Conservation (phyloP, 2,888 invertebrate species). For the Acanthopleura granulata region DNA sequence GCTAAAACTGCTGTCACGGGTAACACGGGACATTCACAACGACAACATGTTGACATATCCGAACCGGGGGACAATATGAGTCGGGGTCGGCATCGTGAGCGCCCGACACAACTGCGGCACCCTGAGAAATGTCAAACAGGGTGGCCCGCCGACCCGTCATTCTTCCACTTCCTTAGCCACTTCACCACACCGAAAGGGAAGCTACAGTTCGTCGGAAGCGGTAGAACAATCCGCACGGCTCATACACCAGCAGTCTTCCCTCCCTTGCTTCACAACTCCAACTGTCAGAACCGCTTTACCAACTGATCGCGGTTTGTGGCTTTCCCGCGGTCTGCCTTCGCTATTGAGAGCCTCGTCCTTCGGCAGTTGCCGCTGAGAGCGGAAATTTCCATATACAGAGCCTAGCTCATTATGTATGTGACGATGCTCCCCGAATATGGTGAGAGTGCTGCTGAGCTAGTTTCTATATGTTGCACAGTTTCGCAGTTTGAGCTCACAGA, state of each 20-base stretch:
- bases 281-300: neutral
- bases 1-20: neutral
- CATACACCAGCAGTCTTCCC: neutral
- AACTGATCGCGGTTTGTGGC: neutral
- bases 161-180: neutral
- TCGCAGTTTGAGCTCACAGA: neutral
- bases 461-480: neutral
- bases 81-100: constrained; percentile 18
- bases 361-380: neutral
- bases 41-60: neutral
- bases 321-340: constrained; percentile 3
- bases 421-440: constrained; percentile 7
- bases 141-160: constrained; percentile 21
- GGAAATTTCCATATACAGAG: neutral
- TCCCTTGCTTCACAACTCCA: neutral
- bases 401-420: neutral
- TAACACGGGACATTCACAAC: no score
- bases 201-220: neutral
- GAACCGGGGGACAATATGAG: constrained; percentile 21
- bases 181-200: neutral
- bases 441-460: neutral
- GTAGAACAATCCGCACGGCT: neutral
- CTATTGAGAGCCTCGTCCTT: neutral
- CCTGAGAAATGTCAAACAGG: constrained; percentile 24
- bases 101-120: constrained; percentile 20